These are phyloP conservation scores for Cheilosia urbana DNA, from an alignment of 2,888 invertebrate genomes.

Conservation along the genomic window DNA sequence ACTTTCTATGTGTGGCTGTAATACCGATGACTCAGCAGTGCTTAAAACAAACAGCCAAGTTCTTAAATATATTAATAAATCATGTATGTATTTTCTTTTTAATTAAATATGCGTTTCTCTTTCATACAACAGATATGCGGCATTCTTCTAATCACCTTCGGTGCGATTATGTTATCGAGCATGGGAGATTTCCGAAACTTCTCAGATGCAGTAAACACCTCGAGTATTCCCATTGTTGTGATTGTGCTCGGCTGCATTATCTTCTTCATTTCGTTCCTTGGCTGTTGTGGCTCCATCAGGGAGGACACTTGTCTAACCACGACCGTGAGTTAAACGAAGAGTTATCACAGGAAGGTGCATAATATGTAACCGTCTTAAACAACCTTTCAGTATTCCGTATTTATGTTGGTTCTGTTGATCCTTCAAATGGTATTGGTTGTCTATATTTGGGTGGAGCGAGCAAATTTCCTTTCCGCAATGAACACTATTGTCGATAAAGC, in stretches of 20 bases:
- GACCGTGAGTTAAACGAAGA: constrained; percentile 86
- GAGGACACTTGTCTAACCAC: constrained; percentile 94
- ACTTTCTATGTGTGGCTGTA: too few relatives aligned
- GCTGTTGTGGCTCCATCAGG: constrained; percentile 94
- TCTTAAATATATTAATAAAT: too few relatives aligned
- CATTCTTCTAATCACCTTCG: constrained; percentile 88
- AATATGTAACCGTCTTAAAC: neutral
- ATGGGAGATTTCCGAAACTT: constrained; percentile 85
- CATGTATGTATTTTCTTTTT: too few relatives aligned
- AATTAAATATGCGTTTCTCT: neutral
- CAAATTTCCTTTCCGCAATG: constrained; percentile 85
- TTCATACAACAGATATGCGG: constrained; percentile 87
- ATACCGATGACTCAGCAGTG: too few relatives aligned
- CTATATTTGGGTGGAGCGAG: constrained; percentile 87
- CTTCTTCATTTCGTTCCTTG: constrained; percentile 93
- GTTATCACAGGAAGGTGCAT: neutral
- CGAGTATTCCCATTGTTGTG: constrained; percentile 87
- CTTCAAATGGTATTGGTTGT: constrained; percentile 89
- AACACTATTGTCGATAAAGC: constrained; percentile 84
- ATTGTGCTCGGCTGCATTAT: constrained; percentile 89
- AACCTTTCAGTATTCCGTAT: constrained; percentile 88
- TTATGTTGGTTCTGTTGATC: constrained; percentile 89
- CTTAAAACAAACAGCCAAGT: too few relatives aligned
- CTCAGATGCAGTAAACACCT: constrained; percentile 83
- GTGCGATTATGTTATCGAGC: constrained; percentile 87